Conservation (phyloP, 2,797 vertebrate species). For the Cuniculus paca region DNA sequence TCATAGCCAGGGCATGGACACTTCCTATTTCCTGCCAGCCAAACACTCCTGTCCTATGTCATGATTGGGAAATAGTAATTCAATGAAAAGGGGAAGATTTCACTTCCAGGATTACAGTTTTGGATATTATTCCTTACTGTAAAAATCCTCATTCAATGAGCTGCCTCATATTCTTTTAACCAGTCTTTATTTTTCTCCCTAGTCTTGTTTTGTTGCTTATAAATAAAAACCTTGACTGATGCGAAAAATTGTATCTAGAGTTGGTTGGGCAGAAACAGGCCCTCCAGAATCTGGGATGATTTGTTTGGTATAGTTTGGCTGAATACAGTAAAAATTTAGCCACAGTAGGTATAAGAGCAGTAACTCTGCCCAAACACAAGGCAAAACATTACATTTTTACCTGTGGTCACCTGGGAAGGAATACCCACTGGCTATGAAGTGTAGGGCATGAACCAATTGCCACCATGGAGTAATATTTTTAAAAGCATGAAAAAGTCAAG, state of each 20-base stretch:
- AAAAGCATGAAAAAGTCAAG: background rate
- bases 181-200: background rate
- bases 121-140: background rate
- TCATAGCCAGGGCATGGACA: background rate
- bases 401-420: background rate
- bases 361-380: background rate
- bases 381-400: background rate
- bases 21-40: background rate
- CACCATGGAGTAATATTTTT: background rate
- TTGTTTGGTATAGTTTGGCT: background rate
- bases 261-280: conserved; percentile 49
- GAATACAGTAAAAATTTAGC: background rate
- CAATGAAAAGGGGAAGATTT: background rate
- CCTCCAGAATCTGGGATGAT: conserved; percentile 6
- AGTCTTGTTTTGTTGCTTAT: conserved; percentile 39
- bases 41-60: background rate
- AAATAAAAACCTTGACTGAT: conserved; percentile 49
- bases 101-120: background rate
- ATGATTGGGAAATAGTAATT: background rate
- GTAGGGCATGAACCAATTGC: background rate
- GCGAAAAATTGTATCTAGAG: conserved; percentile 41
- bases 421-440: background rate
- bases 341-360: background rate
- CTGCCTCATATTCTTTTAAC: conserved; percentile 16
- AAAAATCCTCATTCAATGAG: conserved; percentile 26